Evolutionary conservation across 37 sponge, comb jelly and placozoan species (phyloP).

Genomic region (Eunapius fragilis): DNA sequence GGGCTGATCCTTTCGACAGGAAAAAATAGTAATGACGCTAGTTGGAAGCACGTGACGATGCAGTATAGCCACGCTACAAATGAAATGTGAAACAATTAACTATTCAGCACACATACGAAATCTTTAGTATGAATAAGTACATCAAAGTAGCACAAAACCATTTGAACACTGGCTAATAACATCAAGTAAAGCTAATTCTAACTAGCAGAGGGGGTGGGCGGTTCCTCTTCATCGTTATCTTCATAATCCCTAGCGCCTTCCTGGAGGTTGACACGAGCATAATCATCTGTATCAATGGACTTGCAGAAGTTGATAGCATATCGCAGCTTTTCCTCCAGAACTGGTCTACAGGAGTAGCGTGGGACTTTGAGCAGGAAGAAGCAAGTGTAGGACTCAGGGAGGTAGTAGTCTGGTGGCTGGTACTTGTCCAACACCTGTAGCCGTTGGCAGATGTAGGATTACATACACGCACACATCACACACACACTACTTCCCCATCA

Average conservation of each 20-base stretch:
- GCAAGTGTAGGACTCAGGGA: conserved; percentile 97
- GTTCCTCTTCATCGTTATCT: conserved; percentile 3
- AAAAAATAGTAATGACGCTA: conserved; percentile 6
- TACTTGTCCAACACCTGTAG: conserved; percentile 89
- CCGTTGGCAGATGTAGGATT: neutral
- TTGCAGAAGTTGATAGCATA: conserved; percentile 99
- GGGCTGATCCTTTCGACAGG: conserved; percentile 75
- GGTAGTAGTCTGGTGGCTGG: conserved; percentile 89
- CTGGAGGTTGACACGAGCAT: conserved; percentile 84
- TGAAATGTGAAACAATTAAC: neutral
- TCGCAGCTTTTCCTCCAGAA: conserved; percentile 88
- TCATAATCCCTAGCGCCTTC: conserved; percentile 49
- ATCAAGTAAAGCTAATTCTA: no score
- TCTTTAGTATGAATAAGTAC: neutral
- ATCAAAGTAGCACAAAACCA: neutral
- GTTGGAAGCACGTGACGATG: neutral
- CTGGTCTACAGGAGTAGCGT: conserved; percentile 90
- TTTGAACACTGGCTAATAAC: no score
- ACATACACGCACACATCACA: neutral
- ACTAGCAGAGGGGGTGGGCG: neutral
- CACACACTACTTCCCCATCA: neutral
- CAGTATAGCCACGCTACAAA: neutral
- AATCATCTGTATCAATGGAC: conserved; percentile 97
- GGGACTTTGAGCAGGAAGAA: conserved; percentile 98
- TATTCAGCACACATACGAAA: neutral